These are phyloP conservation scores for Trissolcus basalis DNA, from an alignment of 1,140 invertebrate genomes.

Conservation along the genomic window DNA sequence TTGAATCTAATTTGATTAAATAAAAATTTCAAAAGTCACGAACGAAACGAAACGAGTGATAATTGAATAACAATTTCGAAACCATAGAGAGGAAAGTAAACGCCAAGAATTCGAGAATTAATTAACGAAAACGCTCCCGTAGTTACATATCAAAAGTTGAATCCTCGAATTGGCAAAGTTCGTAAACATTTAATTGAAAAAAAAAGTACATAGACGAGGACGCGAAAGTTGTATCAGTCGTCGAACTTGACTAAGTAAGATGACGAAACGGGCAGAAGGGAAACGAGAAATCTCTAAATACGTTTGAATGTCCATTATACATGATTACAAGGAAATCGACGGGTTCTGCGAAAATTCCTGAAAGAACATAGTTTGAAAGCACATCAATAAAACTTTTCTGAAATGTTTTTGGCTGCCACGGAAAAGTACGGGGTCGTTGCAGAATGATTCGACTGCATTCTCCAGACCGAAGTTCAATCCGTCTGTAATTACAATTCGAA, in stretches of 20 bases:
- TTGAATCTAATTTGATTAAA: slow-evolving; percentile 32
- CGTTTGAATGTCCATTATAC: slow-evolving; percentile 51
- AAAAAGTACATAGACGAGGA: slow-evolving; percentile 29
- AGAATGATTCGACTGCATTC: slow-evolving; percentile 52
- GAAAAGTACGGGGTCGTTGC: slow-evolving; percentile 47
- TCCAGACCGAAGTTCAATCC: slow-evolving; percentile 53
- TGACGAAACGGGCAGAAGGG: slow-evolving; percentile 27
- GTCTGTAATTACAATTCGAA: slow-evolving; percentile 74
- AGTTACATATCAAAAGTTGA: slow-evolving; percentile 38
- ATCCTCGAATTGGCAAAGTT: slow-evolving; percentile 42
- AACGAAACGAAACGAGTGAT: slow-evolving; percentile 37
- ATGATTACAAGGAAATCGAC: slow-evolving; percentile 43
- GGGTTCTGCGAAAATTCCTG: slow-evolving; percentile 46
- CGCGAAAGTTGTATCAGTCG: slow-evolving; percentile 50
- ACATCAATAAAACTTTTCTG: slow-evolving; percentile 49
- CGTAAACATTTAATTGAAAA: slow-evolving; percentile 56
- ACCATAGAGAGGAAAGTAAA: slow-evolving; percentile 51
- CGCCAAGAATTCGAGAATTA: slow-evolving; percentile 52
- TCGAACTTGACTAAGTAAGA: slow-evolving; percentile 52
- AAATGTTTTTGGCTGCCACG: slow-evolving; percentile 51
- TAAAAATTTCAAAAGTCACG: slow-evolving; percentile 32
- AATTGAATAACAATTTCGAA: slow-evolving; percentile 54
- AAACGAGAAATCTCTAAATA: slow-evolving; percentile 48
- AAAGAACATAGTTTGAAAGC: slow-evolving; percentile 56
- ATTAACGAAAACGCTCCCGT: slow-evolving; percentile 40